A percentile compares a stretch with the other conserved stretches of the same genome.
Evolutionary conservation across 1,140 invertebrate genomes (phyloP).

Genomic region (Sitodiplosis mosellana): DNA sequence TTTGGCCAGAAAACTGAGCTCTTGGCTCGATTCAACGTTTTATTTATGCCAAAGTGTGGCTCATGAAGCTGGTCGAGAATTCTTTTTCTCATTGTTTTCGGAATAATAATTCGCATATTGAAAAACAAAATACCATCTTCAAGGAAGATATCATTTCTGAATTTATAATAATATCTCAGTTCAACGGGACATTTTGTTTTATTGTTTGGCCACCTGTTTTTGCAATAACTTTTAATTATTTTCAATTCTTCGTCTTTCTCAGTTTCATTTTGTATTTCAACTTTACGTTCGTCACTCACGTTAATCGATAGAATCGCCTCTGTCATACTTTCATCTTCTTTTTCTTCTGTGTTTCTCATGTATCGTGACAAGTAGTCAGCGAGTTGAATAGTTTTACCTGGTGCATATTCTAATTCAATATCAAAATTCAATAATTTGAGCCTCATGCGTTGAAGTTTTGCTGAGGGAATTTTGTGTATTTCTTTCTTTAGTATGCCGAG

Average conservation of each 20-base stretch:
- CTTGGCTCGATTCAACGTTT: conserved; percentile 14
- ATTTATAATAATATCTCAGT: conserved; percentile 9
- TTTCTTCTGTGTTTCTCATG: conserved; percentile 2
- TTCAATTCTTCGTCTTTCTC: conserved; percentile 6
- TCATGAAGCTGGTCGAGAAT: conserved; percentile 20
- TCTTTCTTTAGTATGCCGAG: conserved; percentile 22
- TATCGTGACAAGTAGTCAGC: conserved; percentile 14
- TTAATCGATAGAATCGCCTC: conserved; percentile 6
- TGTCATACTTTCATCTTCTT: conserved; percentile 5
- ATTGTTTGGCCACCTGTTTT: conserved; percentile 7
- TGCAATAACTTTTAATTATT: conserved; percentile 6
- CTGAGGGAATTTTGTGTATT: no score
- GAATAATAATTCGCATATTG: conserved; percentile 15
- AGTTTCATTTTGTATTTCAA: conserved; percentile 7
- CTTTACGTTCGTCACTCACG: conserved; percentile 5
- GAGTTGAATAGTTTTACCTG: conserved; percentile 11
- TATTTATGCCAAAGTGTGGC: no score
- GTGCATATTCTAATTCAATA: conserved; percentile 11
- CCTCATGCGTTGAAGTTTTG: conserved; percentile 22
- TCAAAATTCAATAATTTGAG: conserved; percentile 21
- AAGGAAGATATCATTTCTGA: conserved; percentile 8
- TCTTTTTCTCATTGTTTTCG: conserved; percentile 10
- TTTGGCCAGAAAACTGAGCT: conserved; percentile 21
- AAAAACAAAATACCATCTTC: conserved; percentile 16
- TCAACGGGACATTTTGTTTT: conserved; percentile 6